These are phyloP conservation scores for Dilophus febrilis DNA, from an alignment of 2,888 invertebrate genomes.

Conservation along the genomic window DNA sequence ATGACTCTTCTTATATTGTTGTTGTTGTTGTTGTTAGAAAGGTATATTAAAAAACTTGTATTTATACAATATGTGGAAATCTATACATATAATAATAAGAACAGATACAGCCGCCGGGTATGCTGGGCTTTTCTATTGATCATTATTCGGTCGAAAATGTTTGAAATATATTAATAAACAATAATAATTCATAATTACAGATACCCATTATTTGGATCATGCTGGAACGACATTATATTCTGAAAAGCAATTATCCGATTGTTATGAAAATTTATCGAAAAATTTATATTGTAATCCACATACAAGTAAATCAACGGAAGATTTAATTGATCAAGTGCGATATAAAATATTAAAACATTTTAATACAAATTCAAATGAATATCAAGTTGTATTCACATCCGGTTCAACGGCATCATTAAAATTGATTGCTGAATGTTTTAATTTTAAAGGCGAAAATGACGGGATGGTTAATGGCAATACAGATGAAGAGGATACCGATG, in stretches of 20 bases:
- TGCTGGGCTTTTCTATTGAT: too few relatives aligned
- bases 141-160: too few relatives aligned
- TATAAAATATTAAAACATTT: slow-evolving; percentile 70
- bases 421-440: slow-evolving; percentile 65
- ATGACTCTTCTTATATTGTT: too few relatives aligned
- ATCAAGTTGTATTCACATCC: slow-evolving; percentile 82
- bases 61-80: too few relatives aligned
- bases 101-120: too few relatives aligned
- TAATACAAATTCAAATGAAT: slow-evolving; percentile 60
- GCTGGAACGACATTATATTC: slow-evolving; percentile 74
- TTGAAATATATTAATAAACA: too few relatives aligned
- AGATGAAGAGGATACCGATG: too few relatives aligned
- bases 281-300: slow-evolving; percentile 86
- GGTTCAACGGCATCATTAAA: slow-evolving; percentile 82
- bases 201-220: slow-evolving; percentile 71
- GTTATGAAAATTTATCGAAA: slow-evolving; percentile 45
- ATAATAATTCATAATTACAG: too few relatives aligned
- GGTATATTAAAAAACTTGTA: too few relatives aligned
- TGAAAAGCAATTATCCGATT: slow-evolving; percentile 47
- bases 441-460: slow-evolving; percentile 29
- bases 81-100: too few relatives aligned
- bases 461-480: slow-evolving; percentile 10
- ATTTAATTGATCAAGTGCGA: slow-evolving; percentile 70
- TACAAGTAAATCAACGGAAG: slow-evolving; percentile 63
- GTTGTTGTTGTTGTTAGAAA: too few relatives aligned